Evolutionary conservation across 2,113 vertebrate species (phyloP).

Genomic region (Uria aalge): DNA sequence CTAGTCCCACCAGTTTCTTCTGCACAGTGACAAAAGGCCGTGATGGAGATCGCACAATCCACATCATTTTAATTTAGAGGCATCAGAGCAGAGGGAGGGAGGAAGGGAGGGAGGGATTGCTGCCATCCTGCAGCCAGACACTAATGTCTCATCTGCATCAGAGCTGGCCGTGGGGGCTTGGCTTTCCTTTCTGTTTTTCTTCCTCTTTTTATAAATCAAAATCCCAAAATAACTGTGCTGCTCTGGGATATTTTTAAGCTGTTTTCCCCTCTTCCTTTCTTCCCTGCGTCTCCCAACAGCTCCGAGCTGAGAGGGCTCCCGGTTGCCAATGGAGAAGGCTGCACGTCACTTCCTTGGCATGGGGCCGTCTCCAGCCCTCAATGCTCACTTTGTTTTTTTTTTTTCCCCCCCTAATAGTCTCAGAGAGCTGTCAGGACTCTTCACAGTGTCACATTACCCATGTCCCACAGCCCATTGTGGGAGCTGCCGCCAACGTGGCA

Average conservation of each 20-base stretch:
- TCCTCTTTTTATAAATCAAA: neutral
- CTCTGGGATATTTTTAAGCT: constrained; percentile 43
- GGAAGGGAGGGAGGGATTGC: neutral
- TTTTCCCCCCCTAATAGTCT: neutral
- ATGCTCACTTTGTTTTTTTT: neutral
- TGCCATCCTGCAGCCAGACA: neutral
- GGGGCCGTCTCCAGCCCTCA: neutral
- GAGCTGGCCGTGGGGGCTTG: neutral
- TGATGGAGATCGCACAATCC: neutral
- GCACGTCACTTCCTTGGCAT: constrained; percentile 33
- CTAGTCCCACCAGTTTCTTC: too few species aligned
- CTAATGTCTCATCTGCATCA: neutral
- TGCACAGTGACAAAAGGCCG: too few species aligned
- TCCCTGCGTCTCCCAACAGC: neutral
- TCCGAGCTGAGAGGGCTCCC: neutral
- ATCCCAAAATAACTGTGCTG: constrained; percentile 21
- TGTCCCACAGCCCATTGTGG: neutral
- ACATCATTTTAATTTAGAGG: neutral
- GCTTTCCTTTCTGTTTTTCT: neutral
- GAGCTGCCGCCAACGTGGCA: neutral
- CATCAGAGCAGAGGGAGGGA: too few species aligned
- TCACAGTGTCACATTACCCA: neutral
- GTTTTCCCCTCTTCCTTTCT: neutral
- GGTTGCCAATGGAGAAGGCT: neutral
- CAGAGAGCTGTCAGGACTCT: neutral